Percentiles rank a stretch among this genome's conserved stretches.
These are phyloP conservation scores for Elysia crispata DNA, from an alignment of 2,888 invertebrate species.

Conservation along the genomic window DNA sequence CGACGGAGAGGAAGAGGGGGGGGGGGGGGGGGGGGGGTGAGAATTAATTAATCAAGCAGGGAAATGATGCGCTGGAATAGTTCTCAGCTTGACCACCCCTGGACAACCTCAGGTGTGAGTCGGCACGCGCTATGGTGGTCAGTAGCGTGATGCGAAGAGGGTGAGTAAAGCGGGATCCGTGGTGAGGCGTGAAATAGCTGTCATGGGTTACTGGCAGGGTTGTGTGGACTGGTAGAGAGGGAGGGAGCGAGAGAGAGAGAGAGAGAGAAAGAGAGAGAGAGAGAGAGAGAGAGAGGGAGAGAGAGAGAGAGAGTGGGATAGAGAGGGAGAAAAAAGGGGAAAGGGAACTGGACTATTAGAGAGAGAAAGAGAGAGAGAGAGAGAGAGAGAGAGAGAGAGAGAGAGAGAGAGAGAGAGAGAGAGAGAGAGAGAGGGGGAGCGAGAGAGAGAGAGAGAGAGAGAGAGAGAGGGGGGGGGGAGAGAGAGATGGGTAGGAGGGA, in stretches of 20 bases:
- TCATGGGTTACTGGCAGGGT: no score
- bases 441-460: slow-evolving; percentile 3
- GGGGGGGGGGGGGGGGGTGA: no score
- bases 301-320: not conserved
- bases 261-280: slow-evolving; percentile 34
- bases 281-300: slow-evolving; percentile 25
- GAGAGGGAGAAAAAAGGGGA: not conserved
- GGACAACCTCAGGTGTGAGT: no score
- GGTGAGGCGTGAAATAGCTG: no score
- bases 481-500: not conserved
- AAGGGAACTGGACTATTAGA: not conserved
- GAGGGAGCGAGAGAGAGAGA: slow-evolving; percentile 5
- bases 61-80: no score
- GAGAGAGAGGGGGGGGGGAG: not conserved
- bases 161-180: no score
- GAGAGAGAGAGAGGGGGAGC: not conserved
- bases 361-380: not conserved
- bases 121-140: no score
- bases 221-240: not conserved
- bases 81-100: no score
- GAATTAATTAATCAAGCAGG: no score
- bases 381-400: not conserved
- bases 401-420: slow-evolving; percentile 1
- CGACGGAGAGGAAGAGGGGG: no score
- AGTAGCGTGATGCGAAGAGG: no score